phyloP scores from a whole-genome alignment of 2,888 invertebrate genomes.

The Oscheius sp. region DNA sequence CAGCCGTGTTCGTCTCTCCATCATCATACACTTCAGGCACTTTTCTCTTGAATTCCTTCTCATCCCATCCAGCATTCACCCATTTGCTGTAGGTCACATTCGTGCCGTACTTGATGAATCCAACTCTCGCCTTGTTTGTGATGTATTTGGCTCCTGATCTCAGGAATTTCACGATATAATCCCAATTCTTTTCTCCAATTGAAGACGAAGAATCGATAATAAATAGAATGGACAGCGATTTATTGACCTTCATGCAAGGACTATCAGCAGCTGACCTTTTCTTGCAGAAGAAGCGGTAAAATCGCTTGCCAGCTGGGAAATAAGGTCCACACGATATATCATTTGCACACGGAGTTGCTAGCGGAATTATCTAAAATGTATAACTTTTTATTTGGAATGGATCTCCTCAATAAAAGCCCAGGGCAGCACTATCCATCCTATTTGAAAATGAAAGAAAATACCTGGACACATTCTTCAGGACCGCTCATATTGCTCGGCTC shows the following conservation, averaged over 20 bases:
- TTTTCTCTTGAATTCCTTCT: not conserved
- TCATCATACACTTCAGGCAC: not conserved
- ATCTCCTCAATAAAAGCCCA: too few relatives aligned
- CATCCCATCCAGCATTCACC: not conserved
- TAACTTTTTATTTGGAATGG: too few relatives aligned
- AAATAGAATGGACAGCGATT: not conserved
- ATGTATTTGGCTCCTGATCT: not conserved
- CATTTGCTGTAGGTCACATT: not conserved
- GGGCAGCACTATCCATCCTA: too few relatives aligned
- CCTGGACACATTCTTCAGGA: too few relatives aligned
- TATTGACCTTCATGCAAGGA: too few relatives aligned
- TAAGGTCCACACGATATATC: too few relatives aligned
- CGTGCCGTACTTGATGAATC: not conserved
- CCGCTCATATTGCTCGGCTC: too few relatives aligned
- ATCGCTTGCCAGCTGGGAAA: too few relatives aligned
- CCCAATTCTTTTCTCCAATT: not conserved
- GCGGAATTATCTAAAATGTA: too few relatives aligned
- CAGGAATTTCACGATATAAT: not conserved
- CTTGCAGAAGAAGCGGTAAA: too few relatives aligned
- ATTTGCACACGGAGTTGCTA: too few relatives aligned
- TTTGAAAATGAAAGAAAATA: too few relatives aligned
- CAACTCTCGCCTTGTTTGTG: not conserved
- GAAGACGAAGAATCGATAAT: not conserved
- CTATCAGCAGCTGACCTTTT: not conserved
- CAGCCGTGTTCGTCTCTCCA: constrained; percentile 1